A percentile compares a stretch with the other conserved stretches of the same genome.
phyloP scores from a whole-genome alignment of 2,113 vertebrate species.

The Oryzias melastigma region DNA sequence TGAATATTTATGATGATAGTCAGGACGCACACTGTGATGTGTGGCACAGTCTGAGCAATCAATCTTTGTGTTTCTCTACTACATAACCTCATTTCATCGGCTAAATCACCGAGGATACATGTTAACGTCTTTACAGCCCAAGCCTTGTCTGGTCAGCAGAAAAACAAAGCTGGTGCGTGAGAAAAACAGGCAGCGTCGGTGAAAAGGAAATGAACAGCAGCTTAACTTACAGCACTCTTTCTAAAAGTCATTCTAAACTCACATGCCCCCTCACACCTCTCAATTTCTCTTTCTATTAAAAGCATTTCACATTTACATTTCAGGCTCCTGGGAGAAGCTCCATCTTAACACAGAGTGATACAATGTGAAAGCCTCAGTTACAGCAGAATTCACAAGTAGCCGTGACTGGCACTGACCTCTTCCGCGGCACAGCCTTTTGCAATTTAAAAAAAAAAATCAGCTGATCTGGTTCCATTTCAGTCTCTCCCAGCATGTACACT shows the following conservation, averaged over 20 bases:
- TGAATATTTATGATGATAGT: too few relatives aligned
- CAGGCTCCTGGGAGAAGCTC: slow-evolving; percentile 5
- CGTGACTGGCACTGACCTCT: neutral
- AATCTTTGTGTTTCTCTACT: neutral
- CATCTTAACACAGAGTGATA: neutral
- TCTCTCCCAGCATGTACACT: slow-evolving; percentile 22
- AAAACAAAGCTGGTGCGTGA: neutral
- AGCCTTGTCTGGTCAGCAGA: slow-evolving; percentile 26
- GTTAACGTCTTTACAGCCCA: neutral
- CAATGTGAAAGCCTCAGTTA: slow-evolving; percentile 14
- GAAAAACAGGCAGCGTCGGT: neutral
- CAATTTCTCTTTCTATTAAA: slow-evolving; percentile 15
- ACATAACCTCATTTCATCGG: neutral
- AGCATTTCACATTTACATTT: slow-evolving; percentile 18
- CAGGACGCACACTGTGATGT: too few relatives aligned
- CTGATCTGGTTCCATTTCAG: slow-evolving; percentile 3
- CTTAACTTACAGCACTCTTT: slow-evolving; percentile 7
- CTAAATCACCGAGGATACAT: neutral
- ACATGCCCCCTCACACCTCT: neutral
- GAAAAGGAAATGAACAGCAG: neutral
- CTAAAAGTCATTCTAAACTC: slow-evolving; percentile 23
- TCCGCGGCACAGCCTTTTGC: neutral
- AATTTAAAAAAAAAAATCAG: neutral
- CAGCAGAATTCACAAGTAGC: slow-evolving; percentile 19
- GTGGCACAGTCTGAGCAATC: neutral